Percentiles rank a stretch among this genome's conserved stretches.
These are phyloP conservation scores for Isoperla grammatica DNA, from an alignment of 2,888 invertebrate species.

Conservation along the genomic window DNA sequence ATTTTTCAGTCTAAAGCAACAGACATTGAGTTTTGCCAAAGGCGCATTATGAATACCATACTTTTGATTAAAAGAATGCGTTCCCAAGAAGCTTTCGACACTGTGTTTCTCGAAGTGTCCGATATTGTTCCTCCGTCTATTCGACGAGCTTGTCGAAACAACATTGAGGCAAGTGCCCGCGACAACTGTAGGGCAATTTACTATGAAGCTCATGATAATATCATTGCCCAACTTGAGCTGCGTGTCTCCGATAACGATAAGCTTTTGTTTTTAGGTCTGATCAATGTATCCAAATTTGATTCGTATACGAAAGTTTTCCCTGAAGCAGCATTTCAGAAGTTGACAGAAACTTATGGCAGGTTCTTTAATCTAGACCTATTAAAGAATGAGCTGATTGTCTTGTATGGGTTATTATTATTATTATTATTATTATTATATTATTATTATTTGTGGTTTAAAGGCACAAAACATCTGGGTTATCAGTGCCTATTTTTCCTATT, in stretches of 20 bases:
- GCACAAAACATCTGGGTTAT: no score
- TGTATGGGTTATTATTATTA: no score
- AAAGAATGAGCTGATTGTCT: no score
- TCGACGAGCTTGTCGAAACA: neutral
- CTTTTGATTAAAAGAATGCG: neutral
- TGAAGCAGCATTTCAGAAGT: neutral
- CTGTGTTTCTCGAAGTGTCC: neutral
- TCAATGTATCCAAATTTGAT: neutral
- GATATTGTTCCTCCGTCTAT: neutral
- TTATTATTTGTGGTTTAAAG: no score
- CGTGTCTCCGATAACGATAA: neutral
- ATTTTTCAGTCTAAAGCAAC: no score
- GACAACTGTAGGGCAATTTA: neutral
- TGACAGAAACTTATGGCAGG: neutral
- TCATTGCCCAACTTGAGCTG: neutral
- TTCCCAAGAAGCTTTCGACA: neutral
- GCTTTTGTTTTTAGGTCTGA: neutral
- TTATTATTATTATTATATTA: no score
- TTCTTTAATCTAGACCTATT: neutral
- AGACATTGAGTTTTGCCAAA: no score
- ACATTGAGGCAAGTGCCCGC: neutral
- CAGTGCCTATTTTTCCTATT: no score
- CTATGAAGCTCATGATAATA: neutral
- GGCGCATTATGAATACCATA: neutral
- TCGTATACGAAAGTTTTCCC: neutral